Percentiles rank a stretch among this genome's conserved stretches.
Conservation (phyloP, 1,140 invertebrate species). For the Galendromus occidentalis region DNA sequence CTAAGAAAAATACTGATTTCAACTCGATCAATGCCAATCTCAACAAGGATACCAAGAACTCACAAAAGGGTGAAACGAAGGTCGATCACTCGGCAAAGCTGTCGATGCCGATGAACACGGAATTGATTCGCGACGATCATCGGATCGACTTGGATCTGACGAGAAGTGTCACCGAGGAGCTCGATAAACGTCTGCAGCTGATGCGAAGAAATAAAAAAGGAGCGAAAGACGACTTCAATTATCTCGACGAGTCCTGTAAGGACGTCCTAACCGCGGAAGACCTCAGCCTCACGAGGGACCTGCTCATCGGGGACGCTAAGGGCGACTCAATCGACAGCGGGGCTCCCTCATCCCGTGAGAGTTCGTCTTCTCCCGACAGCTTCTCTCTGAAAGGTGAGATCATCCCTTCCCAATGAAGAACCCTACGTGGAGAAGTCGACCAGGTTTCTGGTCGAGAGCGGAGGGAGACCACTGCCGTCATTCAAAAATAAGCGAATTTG, state of each 20-base stretch:
- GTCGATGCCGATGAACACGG: not conserved
- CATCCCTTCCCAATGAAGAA: no score
- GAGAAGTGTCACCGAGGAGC: not conserved
- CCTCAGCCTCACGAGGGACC: not conserved
- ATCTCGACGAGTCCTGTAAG: not conserved
- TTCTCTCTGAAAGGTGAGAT: not conserved
- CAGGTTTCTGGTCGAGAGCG: no score
- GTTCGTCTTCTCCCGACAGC: not conserved
- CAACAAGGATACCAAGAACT: not conserved
- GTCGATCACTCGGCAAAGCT: not conserved
- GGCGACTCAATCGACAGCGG: conserved; percentile 5
- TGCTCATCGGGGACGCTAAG: not conserved
- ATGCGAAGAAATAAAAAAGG: not conserved
- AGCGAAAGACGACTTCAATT: not conserved
- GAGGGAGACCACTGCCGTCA: no score
- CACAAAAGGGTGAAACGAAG: no score
- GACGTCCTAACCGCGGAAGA: conserved; percentile 5
- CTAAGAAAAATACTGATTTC: not conserved
- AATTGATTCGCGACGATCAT: no score
- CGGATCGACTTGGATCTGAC: not conserved
- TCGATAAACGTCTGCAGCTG: not conserved
- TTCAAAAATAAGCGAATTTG: no score
- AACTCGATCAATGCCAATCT: conserved; percentile 5
- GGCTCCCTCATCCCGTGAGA: not conserved
- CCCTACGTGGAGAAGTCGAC: no score